Percentiles rank a stretch among this genome's conserved stretches.
Conservation (phyloP, 2,797 vertebrate species). For the Sylvia borin region DNA sequence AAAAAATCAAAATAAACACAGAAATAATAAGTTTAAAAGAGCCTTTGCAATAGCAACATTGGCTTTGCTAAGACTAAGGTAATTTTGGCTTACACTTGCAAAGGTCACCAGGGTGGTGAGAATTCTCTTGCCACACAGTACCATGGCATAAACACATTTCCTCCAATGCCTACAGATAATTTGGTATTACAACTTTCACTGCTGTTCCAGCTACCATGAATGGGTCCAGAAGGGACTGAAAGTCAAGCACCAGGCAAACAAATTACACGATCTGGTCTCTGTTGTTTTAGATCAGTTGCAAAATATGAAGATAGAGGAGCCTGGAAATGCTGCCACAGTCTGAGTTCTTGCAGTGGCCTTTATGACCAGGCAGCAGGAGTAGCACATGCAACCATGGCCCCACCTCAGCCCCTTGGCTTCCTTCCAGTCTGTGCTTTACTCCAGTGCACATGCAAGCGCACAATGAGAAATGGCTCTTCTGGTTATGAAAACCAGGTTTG, state of each 20-base stretch:
- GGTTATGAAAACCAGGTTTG: neutral
- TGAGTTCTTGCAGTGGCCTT: neutral
- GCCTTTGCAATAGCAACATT: neutral
- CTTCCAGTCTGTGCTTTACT: neutral
- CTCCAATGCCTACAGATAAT: neutral
- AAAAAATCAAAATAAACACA: neutral
- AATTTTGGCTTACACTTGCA: neutral
- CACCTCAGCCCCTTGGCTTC: neutral
- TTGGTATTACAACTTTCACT: neutral
- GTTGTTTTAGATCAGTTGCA: neutral
- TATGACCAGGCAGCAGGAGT: neutral
- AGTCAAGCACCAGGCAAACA: neutral
- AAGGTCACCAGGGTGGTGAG: neutral
- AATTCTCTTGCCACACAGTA: neutral
- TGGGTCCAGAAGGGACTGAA: neutral
- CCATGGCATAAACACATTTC: neutral
- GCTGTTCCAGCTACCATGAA: neutral
- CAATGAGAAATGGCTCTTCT: neutral
- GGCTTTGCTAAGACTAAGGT: neutral
- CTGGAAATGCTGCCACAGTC: neutral
- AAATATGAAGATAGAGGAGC: neutral
- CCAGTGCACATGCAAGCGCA: fast-evolving
- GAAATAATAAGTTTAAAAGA: neutral
- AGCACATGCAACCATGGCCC: fast-evolving
- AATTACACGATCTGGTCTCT: neutral